A percentile compares a stretch with the other conserved stretches of the same genome.
phyloP scores from a whole-genome alignment of 2,797 vertebrate genomes.

The Pipistrellus pipistrellus region DNA sequence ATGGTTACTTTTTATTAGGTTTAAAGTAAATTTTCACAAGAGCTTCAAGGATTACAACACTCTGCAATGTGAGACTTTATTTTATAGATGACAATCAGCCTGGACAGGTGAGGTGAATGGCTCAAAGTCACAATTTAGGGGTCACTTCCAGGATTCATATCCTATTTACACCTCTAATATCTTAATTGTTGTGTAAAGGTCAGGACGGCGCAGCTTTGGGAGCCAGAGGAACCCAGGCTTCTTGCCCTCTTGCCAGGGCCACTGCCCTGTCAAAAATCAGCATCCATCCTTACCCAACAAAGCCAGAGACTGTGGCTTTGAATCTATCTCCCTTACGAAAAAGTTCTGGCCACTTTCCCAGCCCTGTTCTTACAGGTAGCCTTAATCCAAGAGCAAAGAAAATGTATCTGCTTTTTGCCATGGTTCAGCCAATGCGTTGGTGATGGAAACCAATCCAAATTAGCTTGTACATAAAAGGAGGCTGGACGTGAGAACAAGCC shows the following conservation, averaged over 20 bases:
- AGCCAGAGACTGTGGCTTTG: not conserved
- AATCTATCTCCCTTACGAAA: not conserved
- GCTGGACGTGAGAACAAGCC: not conserved
- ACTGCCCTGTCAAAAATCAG: not conserved
- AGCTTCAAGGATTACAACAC: not conserved
- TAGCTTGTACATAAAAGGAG: not conserved
- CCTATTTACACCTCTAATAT: not conserved
- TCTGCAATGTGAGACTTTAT: not conserved
- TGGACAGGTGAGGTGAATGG: not conserved
- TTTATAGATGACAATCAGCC: not conserved
- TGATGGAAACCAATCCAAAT: conserved; percentile 26
- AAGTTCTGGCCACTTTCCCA: not conserved
- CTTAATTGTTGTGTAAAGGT: not conserved
- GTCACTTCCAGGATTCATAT: not conserved
- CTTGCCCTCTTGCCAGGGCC: not conserved
- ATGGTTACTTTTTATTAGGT: not conserved
- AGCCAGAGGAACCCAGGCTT: not conserved
- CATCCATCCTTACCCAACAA: not conserved
- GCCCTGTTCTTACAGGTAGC: not conserved
- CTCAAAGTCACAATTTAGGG: not conserved
- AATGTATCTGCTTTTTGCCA: not conserved
- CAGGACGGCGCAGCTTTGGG: not conserved
- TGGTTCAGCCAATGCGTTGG: not conserved
- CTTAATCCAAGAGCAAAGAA: not conserved
- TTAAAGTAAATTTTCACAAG: conserved; percentile 45